A percentile compares a stretch with the other conserved stretches of the same genome.
Conservation (phyloP, 2,113 vertebrate species). For the Dromiciops gliroides region DNA sequence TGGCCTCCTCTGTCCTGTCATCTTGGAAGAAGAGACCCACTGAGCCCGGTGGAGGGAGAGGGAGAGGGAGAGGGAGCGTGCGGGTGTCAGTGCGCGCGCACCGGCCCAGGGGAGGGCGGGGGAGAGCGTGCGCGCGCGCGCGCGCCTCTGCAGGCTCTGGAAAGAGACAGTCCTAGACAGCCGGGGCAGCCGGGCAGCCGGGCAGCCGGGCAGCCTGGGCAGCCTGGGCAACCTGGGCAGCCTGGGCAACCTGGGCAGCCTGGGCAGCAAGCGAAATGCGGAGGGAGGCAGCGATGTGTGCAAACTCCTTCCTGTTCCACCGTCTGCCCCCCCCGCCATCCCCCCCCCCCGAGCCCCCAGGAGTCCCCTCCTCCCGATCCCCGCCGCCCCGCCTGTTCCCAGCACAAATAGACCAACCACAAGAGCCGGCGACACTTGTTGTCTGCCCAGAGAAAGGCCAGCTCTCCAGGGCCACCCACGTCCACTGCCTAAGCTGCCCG, state of each 20-base stretch:
- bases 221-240: no score
- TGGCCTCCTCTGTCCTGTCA: neutral
- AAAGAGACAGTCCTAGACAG: neutral
- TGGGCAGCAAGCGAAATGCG: neutral
- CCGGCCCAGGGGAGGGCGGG: neutral
- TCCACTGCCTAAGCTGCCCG: neutral
- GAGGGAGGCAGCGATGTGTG: neutral
- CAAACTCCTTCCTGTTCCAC: neutral
- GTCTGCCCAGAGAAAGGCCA: neutral
- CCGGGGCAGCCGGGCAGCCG: neutral
- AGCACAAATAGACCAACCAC: neutral
- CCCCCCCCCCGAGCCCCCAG: no score
- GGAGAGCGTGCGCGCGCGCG: neutral
- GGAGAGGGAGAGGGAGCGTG: neutral
- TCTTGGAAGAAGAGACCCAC: neutral
- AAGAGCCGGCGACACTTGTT: neutral
- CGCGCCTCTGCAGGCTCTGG: neutral
- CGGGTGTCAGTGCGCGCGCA: neutral
- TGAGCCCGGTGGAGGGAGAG: neutral
- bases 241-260: neutral
- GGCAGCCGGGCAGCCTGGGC: no score
- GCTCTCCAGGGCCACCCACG: neutral
- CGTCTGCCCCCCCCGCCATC: no score
- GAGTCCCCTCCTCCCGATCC: neutral
- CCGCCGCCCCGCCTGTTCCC: no score